Percentiles rank a stretch among this genome's conserved stretches.
These are phyloP conservation scores for Adelosebastes latens DNA, from an alignment of 2,797 vertebrate species.

Conservation along the genomic window DNA sequence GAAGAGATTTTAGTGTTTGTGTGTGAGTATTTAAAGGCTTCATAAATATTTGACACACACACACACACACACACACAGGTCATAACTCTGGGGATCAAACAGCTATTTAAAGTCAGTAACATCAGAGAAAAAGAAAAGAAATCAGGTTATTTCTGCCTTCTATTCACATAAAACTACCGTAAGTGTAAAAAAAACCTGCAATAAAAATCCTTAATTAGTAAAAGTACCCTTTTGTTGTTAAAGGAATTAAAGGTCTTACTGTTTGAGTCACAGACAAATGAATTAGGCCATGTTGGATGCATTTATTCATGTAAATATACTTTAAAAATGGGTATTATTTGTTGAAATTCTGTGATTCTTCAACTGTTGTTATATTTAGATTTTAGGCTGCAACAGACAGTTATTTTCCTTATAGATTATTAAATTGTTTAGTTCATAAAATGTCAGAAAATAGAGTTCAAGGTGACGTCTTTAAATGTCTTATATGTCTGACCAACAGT, in stretches of 20 bases:
- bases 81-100: neutral
- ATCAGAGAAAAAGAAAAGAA: neutral
- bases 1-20: neutral
- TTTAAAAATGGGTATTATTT: neutral
- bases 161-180: neutral
- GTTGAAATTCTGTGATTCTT: neutral
- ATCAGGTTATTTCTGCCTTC: neutral
- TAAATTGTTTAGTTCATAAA: neutral
- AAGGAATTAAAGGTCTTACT: neutral
- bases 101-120: neutral
- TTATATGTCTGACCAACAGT: neutral
- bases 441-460: neutral
- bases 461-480: neutral
- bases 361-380: neutral
- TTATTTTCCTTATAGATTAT: neutral
- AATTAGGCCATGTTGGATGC: neutral
- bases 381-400: neutral
- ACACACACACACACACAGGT: neutral
- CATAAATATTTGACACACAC: constrained; percentile 17
- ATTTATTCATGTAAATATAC: neutral
- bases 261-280: neutral
- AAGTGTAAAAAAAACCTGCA: neutral
- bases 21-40: neutral
- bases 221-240: too few species aligned
- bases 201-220: too few species aligned